Evolutionary conservation across 2,797 vertebrate species (phyloP).

Genomic region (Pyrocephalus nanus): DNA sequence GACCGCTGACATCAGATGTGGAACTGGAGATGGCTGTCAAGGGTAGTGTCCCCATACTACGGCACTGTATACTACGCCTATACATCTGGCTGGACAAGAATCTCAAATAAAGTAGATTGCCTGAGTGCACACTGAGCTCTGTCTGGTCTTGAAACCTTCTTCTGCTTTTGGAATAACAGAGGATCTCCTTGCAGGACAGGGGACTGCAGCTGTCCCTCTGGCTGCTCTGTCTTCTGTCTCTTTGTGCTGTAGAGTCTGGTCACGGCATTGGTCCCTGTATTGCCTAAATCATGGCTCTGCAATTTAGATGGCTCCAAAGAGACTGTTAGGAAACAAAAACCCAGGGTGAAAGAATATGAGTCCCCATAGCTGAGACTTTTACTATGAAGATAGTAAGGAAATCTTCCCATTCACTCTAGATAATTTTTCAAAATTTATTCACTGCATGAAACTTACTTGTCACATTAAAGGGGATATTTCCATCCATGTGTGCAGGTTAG

Average conservation of each 20-base stretch:
- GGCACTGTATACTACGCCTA: accelerated
- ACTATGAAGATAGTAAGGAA: not conserved
- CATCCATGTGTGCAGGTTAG: not conserved
- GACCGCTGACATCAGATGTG: not conserved
- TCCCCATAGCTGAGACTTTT: not conserved
- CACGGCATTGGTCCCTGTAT: accelerated
- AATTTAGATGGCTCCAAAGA: not conserved
- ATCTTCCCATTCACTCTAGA: not conserved
- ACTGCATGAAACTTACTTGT: not conserved
- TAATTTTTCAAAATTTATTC: not conserved
- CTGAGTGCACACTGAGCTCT: not conserved
- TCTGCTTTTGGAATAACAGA: not conserved
- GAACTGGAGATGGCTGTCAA: not conserved
- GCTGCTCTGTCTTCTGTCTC: not conserved
- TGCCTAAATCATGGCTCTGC: not conserved
- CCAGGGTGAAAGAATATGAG: not conserved
- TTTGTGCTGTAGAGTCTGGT: not conserved
- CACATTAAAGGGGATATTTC: not conserved
- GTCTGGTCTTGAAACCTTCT: not conserved
- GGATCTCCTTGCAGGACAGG: not conserved
- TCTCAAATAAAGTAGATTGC: not conserved
- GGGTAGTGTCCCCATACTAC: accelerated
- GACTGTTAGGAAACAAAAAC: not conserved
- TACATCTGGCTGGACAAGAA: not conserved
- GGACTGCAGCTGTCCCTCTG: not conserved